Evolutionary conservation across 2,888 invertebrate genomes (phyloP), one percentile per base, ranked within the genome.

Genomic region (Cryptocheilus praepositus): DNA sequence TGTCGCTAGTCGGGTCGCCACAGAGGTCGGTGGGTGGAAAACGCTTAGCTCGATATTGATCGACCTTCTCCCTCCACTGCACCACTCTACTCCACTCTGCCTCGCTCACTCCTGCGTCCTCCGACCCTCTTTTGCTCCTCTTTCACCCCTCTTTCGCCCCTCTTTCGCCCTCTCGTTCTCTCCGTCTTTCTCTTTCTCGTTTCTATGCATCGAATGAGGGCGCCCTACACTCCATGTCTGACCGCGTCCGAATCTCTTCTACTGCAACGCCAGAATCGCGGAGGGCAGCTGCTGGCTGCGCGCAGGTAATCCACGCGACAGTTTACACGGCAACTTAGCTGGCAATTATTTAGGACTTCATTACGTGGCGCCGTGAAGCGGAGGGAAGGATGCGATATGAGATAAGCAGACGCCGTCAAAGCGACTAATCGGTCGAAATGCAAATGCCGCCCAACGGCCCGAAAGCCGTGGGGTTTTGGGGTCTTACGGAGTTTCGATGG

Each of bases 31-130:
- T 83, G 76, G 81, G 69, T 67, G 71, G 77, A 81, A 83, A 81
- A 81, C 81, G 85, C 83, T 85, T 83, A 84, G 82, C 79, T 79
- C 79, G 84, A 85, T 86, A 86, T 86, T 86, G 86, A 85, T 86
- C 85, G 85, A 85, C 82, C 82, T 80, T 77, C 82, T 73, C 74
- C 70, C 70, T 58, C 70, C 68, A 61, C 63, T 61, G 60, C 70
- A 21, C 53, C 56, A 43, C 55, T 61, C 61, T 21, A 52, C 43
- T 44, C 19, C 7, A 51, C 51, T 16, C 63, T 45, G 22, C 56
- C 18, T 21, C 36, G 49, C 18, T 36, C 46, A n/a, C 8, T 58
- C 46, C 21, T n/a, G n/a, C n/a, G n/a, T n/a, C n/a, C n/a, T n/a
- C n/a, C n/a, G n/a, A n/a, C n/a, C n/a, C 52, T 60, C 36, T 46